Evolutionary conservation across 2,888 invertebrate species (phyloP), one percentile per base, ranked within the genome.

Genomic region (Campaea margaritaria): DNA sequence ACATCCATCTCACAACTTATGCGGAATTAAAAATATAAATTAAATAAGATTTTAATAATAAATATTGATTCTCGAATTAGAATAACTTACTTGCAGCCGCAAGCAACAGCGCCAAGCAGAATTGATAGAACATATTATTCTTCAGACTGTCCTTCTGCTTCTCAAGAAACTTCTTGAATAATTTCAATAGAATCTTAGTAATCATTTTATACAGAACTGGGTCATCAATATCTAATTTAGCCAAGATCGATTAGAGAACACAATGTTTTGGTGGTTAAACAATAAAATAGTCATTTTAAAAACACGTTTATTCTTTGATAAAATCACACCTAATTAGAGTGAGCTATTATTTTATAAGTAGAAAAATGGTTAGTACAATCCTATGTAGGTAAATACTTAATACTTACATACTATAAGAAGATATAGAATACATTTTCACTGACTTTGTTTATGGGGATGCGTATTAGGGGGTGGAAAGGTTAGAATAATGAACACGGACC

Each of bases 41-140:
- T n/a, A n/a, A n/a, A n/a, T n/a, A n/a, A n/a, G n/a, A n/a, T n/a
- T n/a, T n/a, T n/a, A n/a, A n/a, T n/a, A 13, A 7, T 38, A n/a
- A n/a, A 11, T 1, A 8, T 34, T 2, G 11, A 34, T 34, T 34
- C 11, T 34, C 10, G 1, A 34, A 34, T 34, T 34, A 11, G 10
- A 34, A 11, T 34, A 11, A 75, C 81, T 81, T 70, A 82, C 82
- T 74, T 31, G 70, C 49, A 36, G 70, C 74, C 28, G 72, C 64
- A 12, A 80, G 60, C 34, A 76, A 31, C 14, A 74, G 36, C 15
- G 56, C 60, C 42, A 72, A 31, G 59, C 62, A 70, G 41, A 75
- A 7, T 61, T 68, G 70, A 16, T 56, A 68, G 8, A 73, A 65
- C 82, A n/a, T n/a, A n/a, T n/a, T n/a, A 82, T 83, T 51, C 61